Percentiles rank a stretch among this genome's conserved stretches.
These are phyloP conservation scores for Cherax destructor DNA, from an alignment of 1,140 invertebrate genomes.

Conservation along the genomic window DNA sequence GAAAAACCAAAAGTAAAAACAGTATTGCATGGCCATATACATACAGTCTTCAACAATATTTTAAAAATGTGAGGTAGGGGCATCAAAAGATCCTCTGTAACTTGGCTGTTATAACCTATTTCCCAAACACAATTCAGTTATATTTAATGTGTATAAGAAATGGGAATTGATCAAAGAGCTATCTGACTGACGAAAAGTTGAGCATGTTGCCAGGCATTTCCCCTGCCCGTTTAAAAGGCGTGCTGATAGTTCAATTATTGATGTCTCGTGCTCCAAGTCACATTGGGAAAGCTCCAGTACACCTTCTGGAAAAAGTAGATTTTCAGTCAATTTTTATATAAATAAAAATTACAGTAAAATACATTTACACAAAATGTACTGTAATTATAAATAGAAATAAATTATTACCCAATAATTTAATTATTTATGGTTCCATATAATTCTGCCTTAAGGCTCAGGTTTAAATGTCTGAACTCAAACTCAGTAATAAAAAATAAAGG, in stretches of 20 bases:
- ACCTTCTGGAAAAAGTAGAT: slow-evolving; percentile 28
- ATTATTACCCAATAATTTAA: too few species aligned
- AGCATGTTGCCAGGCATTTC: neutral
- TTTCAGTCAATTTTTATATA: too few species aligned
- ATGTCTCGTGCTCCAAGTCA: neutral
- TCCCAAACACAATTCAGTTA: neutral
- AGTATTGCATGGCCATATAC: neutral
- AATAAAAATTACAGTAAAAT: neutral
- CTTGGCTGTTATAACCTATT: neutral
- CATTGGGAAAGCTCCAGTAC: slow-evolving; percentile 9
- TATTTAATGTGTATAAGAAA: slow-evolving; percentile 21
- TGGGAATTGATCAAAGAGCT: neutral
- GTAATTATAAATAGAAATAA: too few species aligned
- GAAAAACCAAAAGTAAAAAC: too few species aligned
- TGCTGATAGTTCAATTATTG: slow-evolving; percentile 36
- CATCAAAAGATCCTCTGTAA: neutral
- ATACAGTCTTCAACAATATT: neutral
- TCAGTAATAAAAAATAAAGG: too few species aligned
- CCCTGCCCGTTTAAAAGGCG: slow-evolving; percentile 17
- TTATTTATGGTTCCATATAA: too few species aligned
- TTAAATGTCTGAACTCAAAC: too few species aligned
- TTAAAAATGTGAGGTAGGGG: neutral
- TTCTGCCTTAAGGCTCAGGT: too few species aligned
- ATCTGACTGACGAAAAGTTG: slow-evolving; percentile 10
- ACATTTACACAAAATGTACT: too few species aligned